A percentile compares a stretch with the other conserved stretches of the same genome.
These are phyloP conservation scores for Rhizoglyphus robini DNA, from an alignment of 1,140 invertebrate genomes.

Conservation along the genomic window DNA sequence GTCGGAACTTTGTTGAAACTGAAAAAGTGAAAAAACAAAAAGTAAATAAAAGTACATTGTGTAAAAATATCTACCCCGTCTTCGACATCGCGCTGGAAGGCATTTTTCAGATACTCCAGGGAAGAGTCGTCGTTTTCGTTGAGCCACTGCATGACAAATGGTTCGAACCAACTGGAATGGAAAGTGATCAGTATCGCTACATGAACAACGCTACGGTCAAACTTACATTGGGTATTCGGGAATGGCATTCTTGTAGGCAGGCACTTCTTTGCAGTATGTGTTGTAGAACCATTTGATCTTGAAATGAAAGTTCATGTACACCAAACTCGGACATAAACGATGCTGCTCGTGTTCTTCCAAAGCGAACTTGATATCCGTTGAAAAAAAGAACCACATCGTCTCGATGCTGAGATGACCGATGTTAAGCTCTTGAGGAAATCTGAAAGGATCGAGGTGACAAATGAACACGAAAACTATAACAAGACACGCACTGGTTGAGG, in stretches of 20 bases:
- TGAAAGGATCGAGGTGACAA: conserved; percentile 21
- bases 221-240: conserved; percentile 42
- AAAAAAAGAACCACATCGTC: conserved; percentile 40
- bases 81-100: conserved; percentile 42
- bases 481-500: conserved; percentile 37
- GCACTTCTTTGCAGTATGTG: conserved; percentile 39
- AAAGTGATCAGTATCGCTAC: background rate
- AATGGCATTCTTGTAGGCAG: conserved; percentile 36
- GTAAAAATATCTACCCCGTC: conserved; percentile 32
- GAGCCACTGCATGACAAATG: conserved; percentile 46
- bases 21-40: conserved; percentile 32
- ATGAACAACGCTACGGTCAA: background rate
- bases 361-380: conserved; percentile 39
- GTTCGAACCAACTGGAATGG: conserved; percentile 41
- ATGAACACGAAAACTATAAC: background rate
- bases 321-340: conserved; percentile 39
- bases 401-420: conserved; percentile 41
- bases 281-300: conserved; percentile 42
- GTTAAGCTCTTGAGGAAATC: conserved; percentile 43
- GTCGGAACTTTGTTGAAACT: conserved; percentile 42
- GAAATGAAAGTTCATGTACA: conserved; percentile 45
- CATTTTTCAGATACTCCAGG: conserved; percentile 43
- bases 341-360: conserved; percentile 41
- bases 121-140: conserved; percentile 46
- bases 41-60: background rate